Evolutionary conservation across 2,797 vertebrate genomes (phyloP).

Genomic region (Acrossocheilus wenchowensis): DNA sequence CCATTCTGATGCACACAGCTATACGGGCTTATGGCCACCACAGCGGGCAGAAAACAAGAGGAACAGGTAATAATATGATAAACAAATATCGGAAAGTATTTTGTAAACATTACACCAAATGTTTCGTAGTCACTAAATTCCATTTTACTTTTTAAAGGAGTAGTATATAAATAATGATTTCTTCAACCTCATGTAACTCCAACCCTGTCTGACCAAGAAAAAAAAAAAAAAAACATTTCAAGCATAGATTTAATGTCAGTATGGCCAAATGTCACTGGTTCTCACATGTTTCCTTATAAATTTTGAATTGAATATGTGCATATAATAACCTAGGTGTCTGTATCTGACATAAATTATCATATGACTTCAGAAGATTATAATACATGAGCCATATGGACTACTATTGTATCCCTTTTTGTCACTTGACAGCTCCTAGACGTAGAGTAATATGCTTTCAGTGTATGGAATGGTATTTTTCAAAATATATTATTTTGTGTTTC

Average conservation of each 20-base stretch:
- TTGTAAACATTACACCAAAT: not conserved
- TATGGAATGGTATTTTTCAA: not conserved
- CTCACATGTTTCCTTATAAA: not conserved
- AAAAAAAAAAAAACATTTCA: not conserved
- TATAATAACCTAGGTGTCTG: not conserved
- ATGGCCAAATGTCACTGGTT: not conserved
- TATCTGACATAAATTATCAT: not conserved
- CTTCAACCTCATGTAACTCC: not conserved
- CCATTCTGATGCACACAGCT: slow-evolving; percentile 14
- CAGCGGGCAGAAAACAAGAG: not conserved
- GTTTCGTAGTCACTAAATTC: not conserved
- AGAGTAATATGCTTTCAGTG: not conserved
- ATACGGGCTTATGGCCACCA: not conserved
- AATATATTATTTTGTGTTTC: not conserved
- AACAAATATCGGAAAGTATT: slow-evolving; percentile 22
- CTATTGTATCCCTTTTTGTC: not conserved
- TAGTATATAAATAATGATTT: not conserved
- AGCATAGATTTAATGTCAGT: not conserved
- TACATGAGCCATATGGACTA: not conserved
- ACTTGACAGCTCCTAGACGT: not conserved
- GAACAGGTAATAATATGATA: not conserved
- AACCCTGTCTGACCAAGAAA: not conserved
- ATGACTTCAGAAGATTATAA: not conserved
- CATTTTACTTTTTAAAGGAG: not conserved
- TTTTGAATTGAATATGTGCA: not conserved